phyloP scores from a whole-genome alignment of 2,888 invertebrate species.

The Sturmia bella region DNA sequence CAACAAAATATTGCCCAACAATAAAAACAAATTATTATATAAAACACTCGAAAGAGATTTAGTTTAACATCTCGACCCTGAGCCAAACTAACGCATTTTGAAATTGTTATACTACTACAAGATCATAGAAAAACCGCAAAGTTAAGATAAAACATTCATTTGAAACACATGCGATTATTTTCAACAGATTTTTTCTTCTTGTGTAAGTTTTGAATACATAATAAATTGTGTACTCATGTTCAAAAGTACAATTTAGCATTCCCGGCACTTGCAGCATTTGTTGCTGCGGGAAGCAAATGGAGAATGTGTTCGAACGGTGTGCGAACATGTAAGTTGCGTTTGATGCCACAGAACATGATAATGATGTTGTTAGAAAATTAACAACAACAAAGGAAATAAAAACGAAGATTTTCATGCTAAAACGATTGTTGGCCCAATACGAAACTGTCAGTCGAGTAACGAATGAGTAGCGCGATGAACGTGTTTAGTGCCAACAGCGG shows the following conservation, averaged over 20 bases:
- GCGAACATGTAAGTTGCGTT: constrained; percentile 48
- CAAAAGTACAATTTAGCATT: constrained; percentile 18
- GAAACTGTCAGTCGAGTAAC: constrained; percentile 77
- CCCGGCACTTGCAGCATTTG: constrained; percentile 10
- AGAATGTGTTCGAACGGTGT: constrained; percentile 2
- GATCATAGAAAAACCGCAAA: too few relatives aligned
- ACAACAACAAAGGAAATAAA: constrained; percentile 58
- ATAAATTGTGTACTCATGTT: too few relatives aligned
- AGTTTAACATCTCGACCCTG: too few relatives aligned
- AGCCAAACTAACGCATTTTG: too few relatives aligned
- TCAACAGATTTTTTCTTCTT: too few relatives aligned
- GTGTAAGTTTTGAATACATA: too few relatives aligned
- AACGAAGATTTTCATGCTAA: constrained; percentile 64
- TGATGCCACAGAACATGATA: constrained; percentile 50
- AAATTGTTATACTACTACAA: too few relatives aligned
- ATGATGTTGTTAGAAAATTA: constrained; percentile 67
- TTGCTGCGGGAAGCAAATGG: constrained; percentile 47
- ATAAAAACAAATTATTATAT: too few relatives aligned
- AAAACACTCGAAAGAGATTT: too few relatives aligned
- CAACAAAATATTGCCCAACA: too few relatives aligned
- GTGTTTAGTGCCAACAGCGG: constrained; percentile 68
- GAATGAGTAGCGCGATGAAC: constrained; percentile 77
- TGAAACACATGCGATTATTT: too few relatives aligned
- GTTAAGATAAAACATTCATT: too few relatives aligned
- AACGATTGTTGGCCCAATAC: constrained; percentile 68